Base-by-base conservation (phyloP, 1,140 invertebrate species). In the Heliconius nattereri region DNA sequence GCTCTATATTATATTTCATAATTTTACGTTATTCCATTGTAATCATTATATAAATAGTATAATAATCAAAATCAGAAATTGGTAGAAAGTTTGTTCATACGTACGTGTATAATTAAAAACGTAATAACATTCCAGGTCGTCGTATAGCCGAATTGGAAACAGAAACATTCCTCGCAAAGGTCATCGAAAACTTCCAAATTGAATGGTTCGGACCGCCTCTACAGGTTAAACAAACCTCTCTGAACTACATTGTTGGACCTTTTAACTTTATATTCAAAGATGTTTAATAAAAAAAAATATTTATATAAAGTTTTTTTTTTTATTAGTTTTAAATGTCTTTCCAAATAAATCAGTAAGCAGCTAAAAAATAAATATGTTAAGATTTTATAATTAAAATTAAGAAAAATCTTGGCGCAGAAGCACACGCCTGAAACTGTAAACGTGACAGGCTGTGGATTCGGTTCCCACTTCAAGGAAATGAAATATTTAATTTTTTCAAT, bases 121-220 rank as follows among this genome's bases (percentile, higher is more conserved):
- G 40, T 37, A 57, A 73, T 73, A 66, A 35, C 78, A 54, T 83
- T 84, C 5, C 82, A 93, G 95, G 95, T 76, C 95, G 96, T 81
- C 92, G 97, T 75, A 96, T 98, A 83, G 97, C 97, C 6, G 96
- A 97, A 87, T 94, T 97, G 85, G 96, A 97, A 88, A 87, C 97
- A 74, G 95, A 97, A 86, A 94, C 96, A 32, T 95, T 96, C 54
- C 79, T 97, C 7, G 89, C 95, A n/a, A 95, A 96, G 85, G 89
- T 97, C 37, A 91, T 96, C 52, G 91, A 95, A 71, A 95, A 96
- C 81, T 96, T 96, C 82, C 81, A 95, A 32, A 85, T 96, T 5
- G 94, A 95, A 45, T 96, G 95, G 93, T 88, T 95, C 29, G 94
- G 94, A 13, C 86, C 85, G 16, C 88, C 90, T 3, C 82, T 89